These are phyloP conservation scores for Clarias laeviceps DNA, from an alignment of 2,797 vertebrate genomes.

Conservation along the genomic window DNA sequence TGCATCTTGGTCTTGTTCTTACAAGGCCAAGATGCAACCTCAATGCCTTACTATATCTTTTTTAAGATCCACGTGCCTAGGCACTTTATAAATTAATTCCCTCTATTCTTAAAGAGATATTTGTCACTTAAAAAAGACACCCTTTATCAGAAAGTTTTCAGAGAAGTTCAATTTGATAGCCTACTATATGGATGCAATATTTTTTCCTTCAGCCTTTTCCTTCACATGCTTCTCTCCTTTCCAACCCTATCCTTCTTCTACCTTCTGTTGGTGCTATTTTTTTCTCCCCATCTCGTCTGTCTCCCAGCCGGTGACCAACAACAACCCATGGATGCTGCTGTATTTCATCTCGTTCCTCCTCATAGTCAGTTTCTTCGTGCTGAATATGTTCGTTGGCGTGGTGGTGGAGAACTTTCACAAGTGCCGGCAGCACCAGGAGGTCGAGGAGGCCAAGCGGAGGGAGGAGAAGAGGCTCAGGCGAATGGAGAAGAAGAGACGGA, in stretches of 20 bases:
- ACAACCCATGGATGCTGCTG: conserved; percentile 89
- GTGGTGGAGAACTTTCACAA: conserved; percentile 92
- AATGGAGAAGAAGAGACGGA: conserved; percentile 92
- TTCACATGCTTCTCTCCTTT: conserved; percentile 35
- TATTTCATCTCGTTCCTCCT: conserved; percentile 92
- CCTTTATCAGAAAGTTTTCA: too few relatives aligned
- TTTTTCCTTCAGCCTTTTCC: neutral
- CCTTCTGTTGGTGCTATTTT: neutral
- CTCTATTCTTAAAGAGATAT: too few relatives aligned
- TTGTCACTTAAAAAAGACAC: too few relatives aligned
- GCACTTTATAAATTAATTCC: too few relatives aligned
- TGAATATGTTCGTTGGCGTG: conserved; percentile 90
- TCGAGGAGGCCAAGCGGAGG: conserved; percentile 81
- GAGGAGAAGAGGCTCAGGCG: conserved; percentile 87
- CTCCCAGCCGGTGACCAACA: conserved; percentile 60
- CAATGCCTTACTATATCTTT: too few relatives aligned
- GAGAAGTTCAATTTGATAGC: too few relatives aligned
- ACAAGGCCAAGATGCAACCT: too few relatives aligned
- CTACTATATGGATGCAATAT: too few relatives aligned
- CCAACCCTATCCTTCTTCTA: conserved; percentile 8
- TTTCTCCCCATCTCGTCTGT: neutral
- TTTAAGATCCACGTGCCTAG: too few relatives aligned
- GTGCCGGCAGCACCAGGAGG: conserved; percentile 88
- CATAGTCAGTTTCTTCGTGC: conserved; percentile 89
- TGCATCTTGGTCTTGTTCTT: too few relatives aligned